Evolutionary conservation across 2,797 vertebrate genomes (phyloP), one percentile per base, ranked within the genome.

Genomic region (Mormyrus hasselquistii): DNA sequence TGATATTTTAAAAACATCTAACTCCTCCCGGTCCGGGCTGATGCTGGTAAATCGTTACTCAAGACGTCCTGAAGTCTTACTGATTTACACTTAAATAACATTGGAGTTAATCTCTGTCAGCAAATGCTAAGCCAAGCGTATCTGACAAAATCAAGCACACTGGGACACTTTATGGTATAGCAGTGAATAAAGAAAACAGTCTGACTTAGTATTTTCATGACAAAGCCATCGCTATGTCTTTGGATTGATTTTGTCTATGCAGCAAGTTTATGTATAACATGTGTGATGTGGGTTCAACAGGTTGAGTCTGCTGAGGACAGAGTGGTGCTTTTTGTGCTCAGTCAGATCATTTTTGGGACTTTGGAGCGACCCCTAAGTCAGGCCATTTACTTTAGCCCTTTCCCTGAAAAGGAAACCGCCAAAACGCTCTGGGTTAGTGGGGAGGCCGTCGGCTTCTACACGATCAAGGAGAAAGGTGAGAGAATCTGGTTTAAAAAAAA

Each of bases 291-390:
- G 65, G 65, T 38, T 73, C 29, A 38, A 3, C 95, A 99, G 98
- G 98, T 98, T 91, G 95, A 93, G 93, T 97, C 97, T 0, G 93
- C 96, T 16, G 92, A 92, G 92, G 98, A 99, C 94, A 96, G 97
- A 93, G 94, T 99, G 90, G 94, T 98, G 12, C 96, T 99, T 88
- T 98, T 98, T 94, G 93, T 98, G 92, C 96, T 99, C 79, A 98
- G 97, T 91, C 96, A 93, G 94, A 89, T 97, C 90, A 92, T 97
- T 93, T 97, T 96, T 93, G 96, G 96, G 90, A 92, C 96, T 44
- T 88, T 95, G 91, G 98, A 98, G 92, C 93, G 94, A 89, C 92
- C 94, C 89, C 91, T 93, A 6, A 93, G 92, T 25, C 94, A 95
- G 91, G 90, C 93, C 86, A 62, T 90, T 53, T 92, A 94, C 92